Conservation (phyloP, 1,140 invertebrate species). For the Brachionus plicatilis region DNA sequence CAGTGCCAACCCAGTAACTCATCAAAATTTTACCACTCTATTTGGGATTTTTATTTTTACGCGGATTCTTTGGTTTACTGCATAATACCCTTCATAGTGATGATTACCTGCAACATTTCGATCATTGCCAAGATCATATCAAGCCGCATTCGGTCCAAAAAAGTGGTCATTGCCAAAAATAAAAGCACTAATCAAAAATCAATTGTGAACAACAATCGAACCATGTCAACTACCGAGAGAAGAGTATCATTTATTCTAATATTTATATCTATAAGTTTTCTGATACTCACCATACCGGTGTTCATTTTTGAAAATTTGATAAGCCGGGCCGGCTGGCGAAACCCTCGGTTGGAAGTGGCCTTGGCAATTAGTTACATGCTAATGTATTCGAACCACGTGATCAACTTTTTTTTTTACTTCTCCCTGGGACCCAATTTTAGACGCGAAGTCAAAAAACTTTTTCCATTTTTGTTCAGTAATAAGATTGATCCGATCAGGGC, state of each 20-base stretch:
- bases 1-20: background rate
- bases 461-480: slow-evolving; percentile 10
- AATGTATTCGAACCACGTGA: slow-evolving; percentile 35
- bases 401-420: slow-evolving; percentile 36
- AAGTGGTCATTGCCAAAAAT: background rate
- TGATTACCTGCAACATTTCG: slow-evolving; percentile 37
- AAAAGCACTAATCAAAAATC: background rate
- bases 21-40: background rate
- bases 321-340: background rate
- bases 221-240: background rate
- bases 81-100: slow-evolving; percentile 20
- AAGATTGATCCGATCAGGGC: slow-evolving; percentile 2
- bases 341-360: background rate
- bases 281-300: background rate
- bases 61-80: background rate
- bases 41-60: slow-evolving; percentile 37
- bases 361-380: slow-evolving; percentile 28
- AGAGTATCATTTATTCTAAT: slow-evolving; percentile 31
- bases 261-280: slow-evolving; percentile 16
- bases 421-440: slow-evolving; percentile 29
- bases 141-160: background rate
- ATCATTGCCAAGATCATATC: slow-evolving; percentile 21
- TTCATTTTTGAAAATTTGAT: slow-evolving; percentile 32
- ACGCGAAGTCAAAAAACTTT: slow-evolving; percentile 10
- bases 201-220: background rate